Percentiles rank a stretch among this genome's conserved stretches.
These are phyloP conservation scores for Aix galericulata DNA, from an alignment of 2,113 vertebrate species.

Conservation along the genomic window DNA sequence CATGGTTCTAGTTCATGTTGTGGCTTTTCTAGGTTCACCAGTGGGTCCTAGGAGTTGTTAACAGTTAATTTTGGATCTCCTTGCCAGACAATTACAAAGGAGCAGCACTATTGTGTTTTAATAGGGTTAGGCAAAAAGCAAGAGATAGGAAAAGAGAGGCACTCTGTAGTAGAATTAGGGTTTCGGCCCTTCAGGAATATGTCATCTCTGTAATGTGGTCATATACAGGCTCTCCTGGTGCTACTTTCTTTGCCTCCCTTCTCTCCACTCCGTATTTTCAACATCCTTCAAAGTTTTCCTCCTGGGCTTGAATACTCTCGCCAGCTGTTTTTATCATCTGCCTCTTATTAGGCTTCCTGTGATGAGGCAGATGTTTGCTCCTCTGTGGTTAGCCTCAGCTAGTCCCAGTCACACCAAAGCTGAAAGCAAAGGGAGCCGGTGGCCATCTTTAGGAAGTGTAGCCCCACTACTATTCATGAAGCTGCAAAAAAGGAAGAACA, in stretches of 20 bases:
- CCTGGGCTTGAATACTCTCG: background rate
- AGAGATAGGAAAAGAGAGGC: background rate
- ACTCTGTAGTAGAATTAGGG: background rate
- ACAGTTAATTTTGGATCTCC: background rate
- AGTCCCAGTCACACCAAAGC: background rate
- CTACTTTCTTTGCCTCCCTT: background rate
- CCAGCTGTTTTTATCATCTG: background rate
- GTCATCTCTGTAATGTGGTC: background rate
- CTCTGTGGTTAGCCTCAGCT: background rate
- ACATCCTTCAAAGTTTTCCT: background rate
- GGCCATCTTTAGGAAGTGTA: background rate
- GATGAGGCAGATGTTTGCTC: background rate
- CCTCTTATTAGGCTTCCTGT: background rate
- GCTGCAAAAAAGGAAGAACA: background rate
- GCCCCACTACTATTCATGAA: background rate
- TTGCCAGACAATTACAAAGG: background rate
- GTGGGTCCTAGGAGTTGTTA: background rate
- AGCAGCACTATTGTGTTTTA: background rate
- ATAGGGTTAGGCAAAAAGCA: background rate
- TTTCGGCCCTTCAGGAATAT: background rate
- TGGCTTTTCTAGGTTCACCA: background rate
- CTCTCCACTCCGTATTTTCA: background rate
- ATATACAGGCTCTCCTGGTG: accelerated
- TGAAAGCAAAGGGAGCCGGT: background rate
- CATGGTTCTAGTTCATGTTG: background rate